Evolutionary conservation across 2,888 invertebrate genomes (phyloP).

Genomic region (Erebia aethiops): DNA sequence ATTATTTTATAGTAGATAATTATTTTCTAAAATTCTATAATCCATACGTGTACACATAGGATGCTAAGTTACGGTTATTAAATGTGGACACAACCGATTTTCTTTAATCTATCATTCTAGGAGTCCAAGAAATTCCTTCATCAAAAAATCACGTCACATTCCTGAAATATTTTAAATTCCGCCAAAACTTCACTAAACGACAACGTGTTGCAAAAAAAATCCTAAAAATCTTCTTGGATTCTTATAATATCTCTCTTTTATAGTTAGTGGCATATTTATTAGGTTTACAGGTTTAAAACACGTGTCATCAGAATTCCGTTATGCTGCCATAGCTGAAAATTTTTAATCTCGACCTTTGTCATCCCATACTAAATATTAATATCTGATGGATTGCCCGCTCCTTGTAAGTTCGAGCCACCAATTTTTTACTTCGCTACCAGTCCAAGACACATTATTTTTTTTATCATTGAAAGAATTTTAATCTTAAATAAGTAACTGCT

Average conservation of each 20-base stretch:
- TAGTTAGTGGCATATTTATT: not conserved
- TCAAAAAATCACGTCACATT: not conserved
- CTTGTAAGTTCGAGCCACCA: too few relatives aligned
- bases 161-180: not conserved
- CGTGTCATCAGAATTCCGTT: too few relatives aligned
- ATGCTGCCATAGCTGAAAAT: too few relatives aligned
- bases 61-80: conserved; percentile 31
- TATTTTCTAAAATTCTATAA: conserved; percentile 11
- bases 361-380: too few relatives aligned
- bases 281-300: too few relatives aligned
- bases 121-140: not conserved
- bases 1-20: conserved; percentile 15
- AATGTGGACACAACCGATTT: conserved; percentile 41
- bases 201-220: not conserved
- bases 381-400: too few relatives aligned
- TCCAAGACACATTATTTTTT: too few relatives aligned
- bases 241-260: conserved; percentile 3
- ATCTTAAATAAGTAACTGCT: too few relatives aligned
- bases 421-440: too few relatives aligned
- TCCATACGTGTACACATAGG: conserved; percentile 29
- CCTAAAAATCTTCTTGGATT: not conserved
- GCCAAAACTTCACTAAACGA: not conserved
- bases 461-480: too few relatives aligned
- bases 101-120: conserved; percentile 21
- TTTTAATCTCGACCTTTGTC: too few relatives aligned